phyloP scores from a whole-genome alignment of 2,888 invertebrate species.

The Eledone cirrhosa region DNA sequence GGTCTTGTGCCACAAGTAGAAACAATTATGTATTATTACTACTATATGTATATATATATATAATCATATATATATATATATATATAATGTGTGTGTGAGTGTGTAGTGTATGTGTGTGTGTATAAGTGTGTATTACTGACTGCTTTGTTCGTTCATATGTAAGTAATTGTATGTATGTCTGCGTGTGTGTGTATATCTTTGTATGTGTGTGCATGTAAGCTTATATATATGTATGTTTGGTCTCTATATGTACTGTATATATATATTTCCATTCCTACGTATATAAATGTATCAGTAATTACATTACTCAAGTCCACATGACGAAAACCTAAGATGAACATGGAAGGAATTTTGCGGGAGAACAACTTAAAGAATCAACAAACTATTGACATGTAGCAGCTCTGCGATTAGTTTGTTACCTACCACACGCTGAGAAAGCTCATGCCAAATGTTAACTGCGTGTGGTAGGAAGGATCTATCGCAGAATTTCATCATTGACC shows the following conservation, averaged over 20 bases:
- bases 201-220: background rate
- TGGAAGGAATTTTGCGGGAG: too few relatives aligned
- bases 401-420: conserved; percentile 26
- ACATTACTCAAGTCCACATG: background rate
- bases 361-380: background rate
- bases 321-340: background rate
- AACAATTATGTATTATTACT: too few relatives aligned
- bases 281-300: background rate
- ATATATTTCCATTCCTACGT: background rate
- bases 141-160: background rate
- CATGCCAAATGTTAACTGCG: conserved; percentile 27
- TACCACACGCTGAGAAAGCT: conserved; percentile 27
- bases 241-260: background rate
- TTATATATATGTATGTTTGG: background rate
- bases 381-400: background rate
- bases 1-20: too few relatives aligned
- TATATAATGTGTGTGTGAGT: background rate
- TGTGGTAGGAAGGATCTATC: conserved; percentile 27
- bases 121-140: background rate
- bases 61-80: too few relatives aligned
- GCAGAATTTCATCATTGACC: background rate
- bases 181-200: background rate
- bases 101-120: background rate
- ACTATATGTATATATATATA: too few relatives aligned
- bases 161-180: background rate